Evolutionary conservation across 2,797 vertebrate genomes (phyloP).

Genomic region (Danio tinwini): DNA sequence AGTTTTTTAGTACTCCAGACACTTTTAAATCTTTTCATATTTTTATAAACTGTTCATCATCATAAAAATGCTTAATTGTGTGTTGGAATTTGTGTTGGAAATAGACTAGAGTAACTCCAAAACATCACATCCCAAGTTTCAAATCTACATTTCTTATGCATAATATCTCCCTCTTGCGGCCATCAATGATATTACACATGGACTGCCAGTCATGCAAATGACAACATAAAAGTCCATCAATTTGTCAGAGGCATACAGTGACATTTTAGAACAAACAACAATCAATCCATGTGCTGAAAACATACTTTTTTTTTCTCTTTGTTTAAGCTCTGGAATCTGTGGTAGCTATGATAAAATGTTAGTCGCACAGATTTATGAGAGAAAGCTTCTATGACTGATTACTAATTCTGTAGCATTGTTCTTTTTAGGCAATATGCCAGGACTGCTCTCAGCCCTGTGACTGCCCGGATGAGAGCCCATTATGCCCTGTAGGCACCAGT

Average conservation of each 20-base stretch:
- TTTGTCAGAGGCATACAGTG: not conserved
- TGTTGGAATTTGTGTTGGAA: not conserved
- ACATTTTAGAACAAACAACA: not conserved
- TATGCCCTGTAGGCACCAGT: constrained; percentile 77
- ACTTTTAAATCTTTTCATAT: not conserved
- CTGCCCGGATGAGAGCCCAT: constrained; percentile 71
- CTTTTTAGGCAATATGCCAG: constrained; percentile 68
- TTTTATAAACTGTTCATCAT: not conserved
- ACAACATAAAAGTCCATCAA: not conserved
- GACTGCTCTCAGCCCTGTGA: constrained; percentile 74
- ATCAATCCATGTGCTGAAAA: not conserved
- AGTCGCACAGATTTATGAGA: not conserved
- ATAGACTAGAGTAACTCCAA: not conserved
- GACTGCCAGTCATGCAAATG: not conserved
- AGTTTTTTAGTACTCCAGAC: not conserved
- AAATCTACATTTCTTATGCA: not conserved
- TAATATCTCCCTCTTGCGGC: constrained; percentile 59
- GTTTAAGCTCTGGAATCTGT: not conserved
- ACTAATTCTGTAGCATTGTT: constrained; percentile 5
- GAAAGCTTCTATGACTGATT: not conserved
- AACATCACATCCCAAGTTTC: not conserved
- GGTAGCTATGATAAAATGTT: not conserved
- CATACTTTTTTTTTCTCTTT: not conserved
- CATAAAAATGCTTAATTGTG: not conserved
- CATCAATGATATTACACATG: not conserved